Evolutionary conservation across 2,113 vertebrate genomes (phyloP).

Genomic region (Sorex araneus): DNA sequence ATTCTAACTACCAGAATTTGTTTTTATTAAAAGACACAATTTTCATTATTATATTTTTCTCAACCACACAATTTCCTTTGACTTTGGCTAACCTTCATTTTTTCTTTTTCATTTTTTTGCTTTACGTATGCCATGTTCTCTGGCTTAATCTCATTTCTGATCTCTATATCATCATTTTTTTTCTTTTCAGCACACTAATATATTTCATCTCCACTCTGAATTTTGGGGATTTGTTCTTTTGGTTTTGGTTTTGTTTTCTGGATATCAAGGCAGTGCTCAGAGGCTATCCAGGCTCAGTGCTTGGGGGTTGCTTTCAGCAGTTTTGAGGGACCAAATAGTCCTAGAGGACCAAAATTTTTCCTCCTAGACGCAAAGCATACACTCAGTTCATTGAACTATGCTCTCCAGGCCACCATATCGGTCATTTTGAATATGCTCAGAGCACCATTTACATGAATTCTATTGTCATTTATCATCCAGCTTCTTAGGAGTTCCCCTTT

Average conservation of each 20-base stretch:
- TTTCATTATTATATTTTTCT: neutral
- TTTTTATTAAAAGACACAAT: neutral
- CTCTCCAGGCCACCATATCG: too few species aligned
- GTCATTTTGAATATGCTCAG: neutral
- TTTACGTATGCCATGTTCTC: neutral
- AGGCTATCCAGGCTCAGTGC: too few species aligned
- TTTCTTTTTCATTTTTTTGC: neutral
- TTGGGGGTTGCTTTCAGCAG: too few species aligned
- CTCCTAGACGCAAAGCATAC: too few species aligned
- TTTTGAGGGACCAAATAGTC: too few species aligned
- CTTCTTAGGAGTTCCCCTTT: neutral
- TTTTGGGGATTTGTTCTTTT: too few species aligned
- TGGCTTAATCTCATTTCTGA: neutral
- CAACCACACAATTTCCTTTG: neutral
- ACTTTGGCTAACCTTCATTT: neutral
- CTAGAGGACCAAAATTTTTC: too few species aligned
- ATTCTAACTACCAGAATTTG: neutral
- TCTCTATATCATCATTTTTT: neutral
- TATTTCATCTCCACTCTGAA: neutral
- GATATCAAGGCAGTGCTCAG: too few species aligned
- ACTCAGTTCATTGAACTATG: neutral
- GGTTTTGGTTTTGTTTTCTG: too few species aligned
- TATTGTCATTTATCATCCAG: too few species aligned
- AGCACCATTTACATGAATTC: neutral
- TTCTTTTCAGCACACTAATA: neutral